Conservation (phyloP, 1,140 invertebrate species). For the Lordiphosa clarofinis region DNA sequence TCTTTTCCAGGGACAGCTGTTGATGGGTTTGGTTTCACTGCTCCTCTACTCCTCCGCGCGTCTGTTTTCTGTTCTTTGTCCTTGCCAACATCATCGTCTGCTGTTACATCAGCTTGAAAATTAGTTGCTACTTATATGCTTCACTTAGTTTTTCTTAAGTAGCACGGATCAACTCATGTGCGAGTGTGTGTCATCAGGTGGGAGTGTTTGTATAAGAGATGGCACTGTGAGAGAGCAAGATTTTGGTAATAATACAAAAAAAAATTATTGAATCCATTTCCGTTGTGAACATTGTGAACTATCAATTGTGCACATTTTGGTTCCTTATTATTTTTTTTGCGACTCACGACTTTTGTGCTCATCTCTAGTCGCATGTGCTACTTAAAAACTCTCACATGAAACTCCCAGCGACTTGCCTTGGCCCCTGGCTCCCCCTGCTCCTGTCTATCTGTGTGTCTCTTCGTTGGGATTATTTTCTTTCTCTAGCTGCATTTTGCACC, state of each 20-base stretch:
- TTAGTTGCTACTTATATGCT: slow-evolving; percentile 76
- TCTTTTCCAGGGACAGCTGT: slow-evolving; percentile 18
- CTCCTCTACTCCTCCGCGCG: not conserved
- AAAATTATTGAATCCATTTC: not conserved
- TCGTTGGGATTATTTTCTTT: slow-evolving; percentile 62
- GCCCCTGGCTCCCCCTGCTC: slow-evolving; percentile 2
- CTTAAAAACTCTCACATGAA: slow-evolving; percentile 34
- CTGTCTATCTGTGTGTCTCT: slow-evolving; percentile 17
- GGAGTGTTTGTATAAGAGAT: slow-evolving; percentile 10
- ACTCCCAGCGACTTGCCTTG: not conserved
- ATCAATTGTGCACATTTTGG: too few relatives aligned
- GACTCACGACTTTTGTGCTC: not conserved
- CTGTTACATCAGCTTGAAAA: slow-evolving; percentile 73
- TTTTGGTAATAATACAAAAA: not conserved
- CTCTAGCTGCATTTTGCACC: slow-evolving; percentile 55
- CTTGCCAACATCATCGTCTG: slow-evolving; percentile 35
- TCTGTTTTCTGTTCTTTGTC: slow-evolving; percentile 23
- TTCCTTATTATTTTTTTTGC: too few relatives aligned
- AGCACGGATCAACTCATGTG: slow-evolving; percentile 64
- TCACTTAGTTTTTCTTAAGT: slow-evolving; percentile 77
- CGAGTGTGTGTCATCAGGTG: slow-evolving; percentile 29
- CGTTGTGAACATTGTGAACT: too few relatives aligned
- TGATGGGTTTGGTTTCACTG: slow-evolving; percentile 9
- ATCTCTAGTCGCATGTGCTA: slow-evolving; percentile 11
- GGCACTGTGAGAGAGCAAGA: not conserved